These are phyloP conservation scores for Panzeria rudis DNA, from an alignment of 2,888 invertebrate species.

Conservation along the genomic window DNA sequence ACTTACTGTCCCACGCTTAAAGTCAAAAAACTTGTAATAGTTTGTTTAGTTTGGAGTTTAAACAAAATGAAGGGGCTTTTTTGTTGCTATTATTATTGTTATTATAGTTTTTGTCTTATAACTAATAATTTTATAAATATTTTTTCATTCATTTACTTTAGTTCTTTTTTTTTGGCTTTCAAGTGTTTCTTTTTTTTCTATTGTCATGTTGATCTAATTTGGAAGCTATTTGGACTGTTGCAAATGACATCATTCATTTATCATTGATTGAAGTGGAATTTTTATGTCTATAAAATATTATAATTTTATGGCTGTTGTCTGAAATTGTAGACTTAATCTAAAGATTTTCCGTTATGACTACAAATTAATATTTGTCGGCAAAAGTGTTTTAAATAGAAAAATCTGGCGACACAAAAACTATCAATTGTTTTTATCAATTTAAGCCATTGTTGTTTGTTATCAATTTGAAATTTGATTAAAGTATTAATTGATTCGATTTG, in stretches of 20 bases:
- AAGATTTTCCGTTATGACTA: background rate
- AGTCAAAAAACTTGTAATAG: slow-evolving; percentile 56
- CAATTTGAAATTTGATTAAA: background rate
- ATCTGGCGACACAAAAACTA: background rate
- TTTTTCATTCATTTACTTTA: slow-evolving; percentile 22
- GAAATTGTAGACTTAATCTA: background rate
- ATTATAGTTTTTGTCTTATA: background rate
- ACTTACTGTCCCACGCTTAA: slow-evolving; percentile 57
- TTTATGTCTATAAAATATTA: slow-evolving; percentile 11
- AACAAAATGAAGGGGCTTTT: slow-evolving; percentile 8
- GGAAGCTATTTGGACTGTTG: slow-evolving; percentile 53
- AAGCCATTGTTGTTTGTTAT: background rate
- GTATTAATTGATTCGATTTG: background rate
- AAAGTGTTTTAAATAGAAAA: background rate
- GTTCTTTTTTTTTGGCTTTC: slow-evolving; percentile 14
- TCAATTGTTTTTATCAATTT: background rate
- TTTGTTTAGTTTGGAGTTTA: slow-evolving; percentile 37
- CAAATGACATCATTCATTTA: slow-evolving; percentile 61
- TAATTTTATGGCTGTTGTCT: background rate
- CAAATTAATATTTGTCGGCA: background rate
- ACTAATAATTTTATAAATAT: slow-evolving; percentile 30
- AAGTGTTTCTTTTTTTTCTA: background rate
- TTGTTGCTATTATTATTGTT: background rate
- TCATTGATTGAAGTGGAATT: slow-evolving; percentile 17
- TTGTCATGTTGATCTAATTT: slow-evolving; percentile 55